Base-by-base conservation (phyloP, 2,888 invertebrate genomes). In the Dendrolimus houi region DNA sequence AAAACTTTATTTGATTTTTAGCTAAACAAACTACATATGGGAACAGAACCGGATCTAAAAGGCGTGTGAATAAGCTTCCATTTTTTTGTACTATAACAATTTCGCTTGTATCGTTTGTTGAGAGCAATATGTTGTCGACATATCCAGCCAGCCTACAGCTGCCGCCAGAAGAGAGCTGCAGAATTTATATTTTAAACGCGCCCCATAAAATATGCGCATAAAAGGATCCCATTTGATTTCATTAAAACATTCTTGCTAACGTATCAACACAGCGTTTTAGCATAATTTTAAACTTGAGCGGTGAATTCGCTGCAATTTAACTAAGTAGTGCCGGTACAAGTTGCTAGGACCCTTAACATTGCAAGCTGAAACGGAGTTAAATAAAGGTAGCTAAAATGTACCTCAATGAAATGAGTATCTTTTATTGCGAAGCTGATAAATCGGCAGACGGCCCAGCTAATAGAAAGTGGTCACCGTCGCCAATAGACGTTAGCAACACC, bases 201-300 rank as follows among this genome's bases (percentile, higher is more conserved):
- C 71, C 71, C 67, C 74, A 79, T 83, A 83, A 29, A 85, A 83
- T 88, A 89, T 89, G 89, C 86, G 85, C 88, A 88, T 87, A 87
- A 87, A 85, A 80, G 81, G 87, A 75, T 75, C 79, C 69, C 64
- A 77, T 85, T 84, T 85, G 79, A 78, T 81, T 81, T 72, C 69
- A 79, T 83, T 82, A 78, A 73, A 73, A 71, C 67, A 69, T 70
- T 68, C 66, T 66, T 64, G 66, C 71, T 74, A 70, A 72, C 69
- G 67, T 72, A 71, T 72, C 65, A 63, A 67, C 64, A 66, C 62
- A 62, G 61, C 64, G 68, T 65, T 68, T 71, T 70, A 63, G 65
- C 71, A 72, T 74, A 71, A 71, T 66, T 74, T 72, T 67, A 60
- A 68, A 68, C 57, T 69, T 66, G 60, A 55, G 17, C n/a, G 29